Percentiles rank a stretch among this genome's conserved stretches.
phyloP scores from a whole-genome alignment of 1,140 invertebrate genomes.

The Drosophila pseudoananassae region DNA sequence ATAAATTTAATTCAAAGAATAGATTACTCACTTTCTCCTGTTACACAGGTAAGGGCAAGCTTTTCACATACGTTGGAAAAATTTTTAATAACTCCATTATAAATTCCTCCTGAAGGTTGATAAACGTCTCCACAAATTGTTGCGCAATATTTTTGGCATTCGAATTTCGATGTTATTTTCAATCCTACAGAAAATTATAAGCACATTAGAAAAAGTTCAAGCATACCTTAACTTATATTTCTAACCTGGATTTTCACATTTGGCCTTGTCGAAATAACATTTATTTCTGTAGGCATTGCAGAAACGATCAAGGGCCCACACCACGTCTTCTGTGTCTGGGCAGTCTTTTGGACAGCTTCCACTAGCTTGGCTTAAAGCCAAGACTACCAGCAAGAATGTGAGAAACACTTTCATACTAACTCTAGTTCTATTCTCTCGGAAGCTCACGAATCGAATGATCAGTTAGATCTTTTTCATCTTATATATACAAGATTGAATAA shows the following conservation, averaged over 20 bases:
- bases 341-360: constrained; percentile 33
- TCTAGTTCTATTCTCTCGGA: too few relatives aligned
- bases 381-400: background rate
- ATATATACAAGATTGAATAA: too few relatives aligned
- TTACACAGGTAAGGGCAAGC: constrained; percentile 6
- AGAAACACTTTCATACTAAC: too few relatives aligned
- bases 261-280: constrained; percentile 46
- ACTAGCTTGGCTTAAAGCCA: constrained; percentile 21
- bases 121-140: constrained; percentile 10
- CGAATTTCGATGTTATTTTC: constrained; percentile 18
- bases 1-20: too few relatives aligned
- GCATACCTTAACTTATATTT: background rate
- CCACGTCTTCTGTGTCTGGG: constrained; percentile 57
- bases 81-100: background rate
- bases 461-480: too few relatives aligned
- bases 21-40: constrained; percentile 25
- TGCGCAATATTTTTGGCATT: constrained; percentile 42
- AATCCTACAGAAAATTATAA: constrained; percentile 15
- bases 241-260: background rate
- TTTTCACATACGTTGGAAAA: constrained; percentile 47
- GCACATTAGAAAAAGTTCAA: background rate
- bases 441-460: too few relatives aligned
- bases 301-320: constrained; percentile 42
- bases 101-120: constrained; percentile 25
- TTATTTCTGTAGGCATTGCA: constrained; percentile 54